These are phyloP conservation scores for Dendroctonus ponderosae DNA, from an alignment of 1,140 invertebrate genomes.

Conservation along the genomic window DNA sequence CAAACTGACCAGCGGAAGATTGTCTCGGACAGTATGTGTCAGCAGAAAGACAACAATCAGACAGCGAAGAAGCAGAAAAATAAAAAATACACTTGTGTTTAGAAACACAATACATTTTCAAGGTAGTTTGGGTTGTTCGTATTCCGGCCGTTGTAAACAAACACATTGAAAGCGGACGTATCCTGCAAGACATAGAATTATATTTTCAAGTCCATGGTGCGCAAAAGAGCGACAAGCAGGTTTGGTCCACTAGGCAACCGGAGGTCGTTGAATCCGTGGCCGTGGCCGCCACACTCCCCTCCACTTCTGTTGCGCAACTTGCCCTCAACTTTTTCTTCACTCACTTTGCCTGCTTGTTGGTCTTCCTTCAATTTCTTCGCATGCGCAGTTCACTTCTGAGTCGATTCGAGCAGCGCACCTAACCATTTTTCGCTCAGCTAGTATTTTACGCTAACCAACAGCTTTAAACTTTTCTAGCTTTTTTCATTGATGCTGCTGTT, in stretches of 20 bases:
- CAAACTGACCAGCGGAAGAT: conserved; percentile 15
- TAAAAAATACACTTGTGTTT: background rate
- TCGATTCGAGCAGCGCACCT: too few species aligned
- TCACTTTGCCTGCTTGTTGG: too few species aligned
- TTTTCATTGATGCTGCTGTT: too few species aligned
- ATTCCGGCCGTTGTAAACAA: too few species aligned
- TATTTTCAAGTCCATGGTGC: background rate
- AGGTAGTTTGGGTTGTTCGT: too few species aligned
- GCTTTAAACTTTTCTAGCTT: too few species aligned
- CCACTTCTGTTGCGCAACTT: conserved; percentile 41
- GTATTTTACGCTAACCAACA: too few species aligned
- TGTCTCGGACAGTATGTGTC: conserved; percentile 13
- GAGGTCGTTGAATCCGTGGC: conserved; percentile 51
- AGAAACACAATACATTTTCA: background rate
- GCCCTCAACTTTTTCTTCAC: conserved; percentile 28
- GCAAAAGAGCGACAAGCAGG: conserved; percentile 37
- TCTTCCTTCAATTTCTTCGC: too few species aligned
- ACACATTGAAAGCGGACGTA: too few species aligned
- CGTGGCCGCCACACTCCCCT: conserved; percentile 39
- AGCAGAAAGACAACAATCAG: conserved; percentile 3
- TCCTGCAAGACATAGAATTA: too few species aligned
- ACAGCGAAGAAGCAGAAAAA: conserved; percentile 13
- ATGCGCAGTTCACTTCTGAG: too few species aligned
- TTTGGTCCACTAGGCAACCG: conserved; percentile 52
- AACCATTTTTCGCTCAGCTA: too few species aligned